These are phyloP conservation scores for Callyntrura sp. DNA, from an alignment of 2,888 invertebrate genomes.

Conservation along the genomic window DNA sequence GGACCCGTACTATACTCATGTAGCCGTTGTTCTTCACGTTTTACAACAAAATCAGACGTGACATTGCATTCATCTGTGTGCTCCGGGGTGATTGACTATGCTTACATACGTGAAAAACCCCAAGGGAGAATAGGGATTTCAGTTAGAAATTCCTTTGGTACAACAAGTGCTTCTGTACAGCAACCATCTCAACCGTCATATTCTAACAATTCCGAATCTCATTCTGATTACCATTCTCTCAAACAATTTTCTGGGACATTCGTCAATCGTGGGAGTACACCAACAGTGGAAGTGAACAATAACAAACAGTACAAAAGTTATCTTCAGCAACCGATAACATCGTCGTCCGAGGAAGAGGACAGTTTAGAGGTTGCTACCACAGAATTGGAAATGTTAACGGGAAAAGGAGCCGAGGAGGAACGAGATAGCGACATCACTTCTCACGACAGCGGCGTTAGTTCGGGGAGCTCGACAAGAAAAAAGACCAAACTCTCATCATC, in stretches of 20 bases:
- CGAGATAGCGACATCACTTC: conserved; percentile 38
- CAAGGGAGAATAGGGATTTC: conserved; percentile 67
- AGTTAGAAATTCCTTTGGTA: conserved; percentile 46
- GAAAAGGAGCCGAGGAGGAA: not conserved
- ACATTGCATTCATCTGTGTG: conserved; percentile 78
- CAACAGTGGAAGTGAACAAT: conserved; percentile 63
- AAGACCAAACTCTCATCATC: not conserved
- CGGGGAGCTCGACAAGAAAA: conserved; percentile 14
- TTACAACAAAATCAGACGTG: conserved; percentile 80
- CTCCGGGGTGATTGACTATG: conserved; percentile 78
- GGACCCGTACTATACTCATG: conserved; percentile 50
- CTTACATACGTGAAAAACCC: conserved; percentile 48
- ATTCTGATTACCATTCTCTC: no score
- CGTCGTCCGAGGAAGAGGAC: conserved; percentile 7
- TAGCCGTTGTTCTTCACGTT: conserved; percentile 76
- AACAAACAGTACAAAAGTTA: conserved; percentile 62
- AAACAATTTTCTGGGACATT: not conserved
- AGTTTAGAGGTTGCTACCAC: not conserved
- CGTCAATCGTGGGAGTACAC: not conserved
- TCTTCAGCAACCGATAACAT: not conserved
- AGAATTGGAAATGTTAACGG: no score
- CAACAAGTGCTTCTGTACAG: not conserved
- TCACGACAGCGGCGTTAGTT: conserved; percentile 50
- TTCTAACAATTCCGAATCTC: not conserved
- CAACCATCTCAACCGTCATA: not conserved